phyloP scores from a whole-genome alignment of 2,113 vertebrate species.

The Turnix velox region DNA sequence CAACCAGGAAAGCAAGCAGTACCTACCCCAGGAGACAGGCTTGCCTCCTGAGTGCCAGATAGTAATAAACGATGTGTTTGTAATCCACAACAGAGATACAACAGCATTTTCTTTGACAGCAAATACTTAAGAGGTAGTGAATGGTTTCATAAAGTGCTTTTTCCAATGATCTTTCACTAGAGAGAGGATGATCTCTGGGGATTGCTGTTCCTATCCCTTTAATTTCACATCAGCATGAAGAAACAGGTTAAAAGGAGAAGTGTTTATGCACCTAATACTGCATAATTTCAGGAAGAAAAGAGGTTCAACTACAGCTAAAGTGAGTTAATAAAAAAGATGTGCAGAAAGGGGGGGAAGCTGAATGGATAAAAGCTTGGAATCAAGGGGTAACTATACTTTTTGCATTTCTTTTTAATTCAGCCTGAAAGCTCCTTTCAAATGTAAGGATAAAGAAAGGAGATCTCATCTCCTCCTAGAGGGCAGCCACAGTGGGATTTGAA shows the following conservation, averaged over 20 bases:
- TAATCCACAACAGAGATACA: conserved; percentile 48
- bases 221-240: background rate
- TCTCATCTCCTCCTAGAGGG: background rate
- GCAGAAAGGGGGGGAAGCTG: background rate
- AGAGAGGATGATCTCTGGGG: background rate
- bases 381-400: background rate
- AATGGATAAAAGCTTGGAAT: background rate
- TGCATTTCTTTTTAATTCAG: background rate
- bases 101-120: conserved; percentile 32
- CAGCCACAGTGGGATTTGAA: background rate
- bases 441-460: background rate
- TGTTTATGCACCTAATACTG: background rate
- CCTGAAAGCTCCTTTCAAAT: background rate
- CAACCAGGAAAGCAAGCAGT: background rate
- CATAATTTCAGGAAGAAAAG: background rate
- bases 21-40: background rate
- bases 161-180: background rate
- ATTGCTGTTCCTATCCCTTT: background rate
- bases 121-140: background rate
- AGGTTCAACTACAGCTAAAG: background rate
- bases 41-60: background rate
- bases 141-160: conserved; percentile 23
- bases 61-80: conserved; percentile 48
- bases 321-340: background rate
- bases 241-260: background rate